A percentile compares a stretch with the other conserved stretches of the same genome.
Evolutionary conservation across 2,888 invertebrate species (phyloP).

Genomic region (Idaea aversata): DNA sequence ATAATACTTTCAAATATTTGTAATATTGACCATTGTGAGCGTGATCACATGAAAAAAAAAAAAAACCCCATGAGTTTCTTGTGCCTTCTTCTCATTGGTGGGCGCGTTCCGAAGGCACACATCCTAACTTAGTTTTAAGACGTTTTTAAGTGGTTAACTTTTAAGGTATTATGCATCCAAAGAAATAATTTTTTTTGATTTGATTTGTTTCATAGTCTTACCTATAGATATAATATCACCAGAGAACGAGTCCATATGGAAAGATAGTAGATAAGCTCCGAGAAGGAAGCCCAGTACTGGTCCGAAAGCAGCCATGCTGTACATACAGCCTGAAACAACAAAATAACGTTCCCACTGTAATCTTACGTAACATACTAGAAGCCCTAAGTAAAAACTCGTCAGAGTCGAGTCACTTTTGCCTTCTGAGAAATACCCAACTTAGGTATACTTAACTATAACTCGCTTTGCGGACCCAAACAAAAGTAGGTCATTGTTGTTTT

Average conservation of each 20-base stretch:
- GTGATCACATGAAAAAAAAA: too few relatives aligned
- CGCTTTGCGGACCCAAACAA: conserved; percentile 48
- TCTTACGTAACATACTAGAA: background rate
- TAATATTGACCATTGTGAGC: too few relatives aligned
- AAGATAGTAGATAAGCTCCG: conserved; percentile 93
- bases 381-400: background rate
- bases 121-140: too few relatives aligned
- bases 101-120: too few relatives aligned
- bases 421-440: conserved; percentile 6
- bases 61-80: too few relatives aligned
- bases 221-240: conserved; percentile 86
- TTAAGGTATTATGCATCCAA: too few relatives aligned
- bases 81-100: too few relatives aligned
- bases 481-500: conserved; percentile 65
- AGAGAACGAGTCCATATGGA: conserved; percentile 94
- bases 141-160: too few relatives aligned
- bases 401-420: background rate
- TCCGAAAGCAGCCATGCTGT: conserved; percentile 97
- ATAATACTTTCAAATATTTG: too few relatives aligned
- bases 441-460: conserved; percentile 15
- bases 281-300: conserved; percentile 96
- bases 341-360: background rate
- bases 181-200: too few relatives aligned
- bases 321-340: conserved; percentile 89
- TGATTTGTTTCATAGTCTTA: too few relatives aligned